These are phyloP conservation scores for Danio choprae DNA, from an alignment of 2,797 vertebrate species.

Conservation along the genomic window DNA sequence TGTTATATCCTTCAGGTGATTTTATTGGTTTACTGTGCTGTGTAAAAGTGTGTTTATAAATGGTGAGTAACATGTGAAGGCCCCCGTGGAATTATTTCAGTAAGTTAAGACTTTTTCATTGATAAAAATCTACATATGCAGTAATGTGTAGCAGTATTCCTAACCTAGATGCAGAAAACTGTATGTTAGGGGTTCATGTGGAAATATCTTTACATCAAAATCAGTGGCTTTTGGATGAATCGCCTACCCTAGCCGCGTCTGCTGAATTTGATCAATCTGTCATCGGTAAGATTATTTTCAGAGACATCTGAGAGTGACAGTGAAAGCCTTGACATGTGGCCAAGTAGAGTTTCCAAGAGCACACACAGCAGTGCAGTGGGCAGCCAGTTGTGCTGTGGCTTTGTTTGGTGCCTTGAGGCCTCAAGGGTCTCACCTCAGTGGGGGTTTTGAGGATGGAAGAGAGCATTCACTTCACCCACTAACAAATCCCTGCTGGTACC, in stretches of 20 bases:
- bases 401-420: no score
- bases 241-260: neutral
- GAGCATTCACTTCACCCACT: no score
- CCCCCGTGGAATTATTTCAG: neutral
- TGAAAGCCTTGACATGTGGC: no score
- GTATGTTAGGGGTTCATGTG: neutral
- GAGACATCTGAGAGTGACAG: no score
- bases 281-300: neutral
- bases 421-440: no score
- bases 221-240: neutral
- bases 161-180: neutral
- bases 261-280: slow-evolving; percentile 8
- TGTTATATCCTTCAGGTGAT: neutral
- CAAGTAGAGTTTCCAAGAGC: no score
- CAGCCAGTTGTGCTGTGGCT: no score
- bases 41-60: neutral
- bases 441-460: no score
- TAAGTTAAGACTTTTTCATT: neutral
- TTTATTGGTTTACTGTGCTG: neutral
- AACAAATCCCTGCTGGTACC: no score
- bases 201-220: no score
- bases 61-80: neutral
- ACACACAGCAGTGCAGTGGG: no score
- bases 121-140: neutral
- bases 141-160: neutral